Evolutionary conservation across 2,888 invertebrate species (phyloP).

Genomic region (Phymatocera aterrima): DNA sequence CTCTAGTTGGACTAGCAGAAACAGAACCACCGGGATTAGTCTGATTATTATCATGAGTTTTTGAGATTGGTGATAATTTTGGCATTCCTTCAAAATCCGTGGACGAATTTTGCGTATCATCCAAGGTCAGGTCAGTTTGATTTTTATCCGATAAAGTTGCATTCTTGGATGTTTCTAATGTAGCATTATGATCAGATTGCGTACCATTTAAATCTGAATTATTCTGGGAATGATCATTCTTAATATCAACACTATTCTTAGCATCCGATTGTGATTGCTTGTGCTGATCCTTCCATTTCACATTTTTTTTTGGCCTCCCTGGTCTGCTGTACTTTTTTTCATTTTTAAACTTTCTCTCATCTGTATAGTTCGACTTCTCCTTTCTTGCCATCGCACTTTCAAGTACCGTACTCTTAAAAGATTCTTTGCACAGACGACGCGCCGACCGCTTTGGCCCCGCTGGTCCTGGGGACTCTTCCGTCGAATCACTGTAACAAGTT

Average conservation of each 20-base stretch:
- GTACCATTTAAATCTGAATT: constrained; percentile 57
- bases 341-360: constrained; percentile 66
- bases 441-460: constrained; percentile 81
- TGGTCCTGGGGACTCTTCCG: constrained; percentile 71
- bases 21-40: constrained; percentile 60
- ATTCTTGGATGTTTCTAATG: constrained; percentile 61
- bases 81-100: constrained; percentile 72
- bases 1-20: constrained; percentile 58
- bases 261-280: constrained; percentile 55
- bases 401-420: constrained; percentile 77
- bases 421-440: constrained; percentile 80
- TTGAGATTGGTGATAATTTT: constrained; percentile 69
- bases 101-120: constrained; percentile 60
- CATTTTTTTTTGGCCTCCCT: constrained; percentile 67
- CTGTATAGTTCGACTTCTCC: constrained; percentile 81
- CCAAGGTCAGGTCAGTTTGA: constrained; percentile 50
- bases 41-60: constrained; percentile 58
- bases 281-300: constrained; percentile 57
- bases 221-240: constrained; percentile 55
- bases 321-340: constrained; percentile 68
- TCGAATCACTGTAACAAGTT: constrained; percentile 61
- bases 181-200: constrained; percentile 57
- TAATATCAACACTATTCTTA: constrained; percentile 53
- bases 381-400: constrained; percentile 85
- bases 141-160: constrained; percentile 57